These are phyloP conservation scores for Chaetura pelagica DNA, from an alignment of 2,113 vertebrate genomes.

Conservation along the genomic window DNA sequence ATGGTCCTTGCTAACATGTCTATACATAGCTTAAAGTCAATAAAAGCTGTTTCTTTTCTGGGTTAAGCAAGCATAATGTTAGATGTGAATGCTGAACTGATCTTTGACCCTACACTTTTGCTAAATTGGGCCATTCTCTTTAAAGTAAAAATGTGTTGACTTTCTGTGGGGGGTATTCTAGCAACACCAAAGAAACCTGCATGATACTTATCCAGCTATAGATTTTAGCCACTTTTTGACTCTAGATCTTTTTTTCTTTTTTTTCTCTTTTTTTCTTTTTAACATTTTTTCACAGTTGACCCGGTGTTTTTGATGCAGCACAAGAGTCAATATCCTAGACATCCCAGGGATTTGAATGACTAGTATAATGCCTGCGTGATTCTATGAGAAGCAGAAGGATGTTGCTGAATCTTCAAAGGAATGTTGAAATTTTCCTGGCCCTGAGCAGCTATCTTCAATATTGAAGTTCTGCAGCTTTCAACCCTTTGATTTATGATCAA, in stretches of 20 bases:
- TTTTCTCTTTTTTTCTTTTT: neutral
- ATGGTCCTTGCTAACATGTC: neutral
- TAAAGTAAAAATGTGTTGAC: neutral
- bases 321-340: slow-evolving; percentile 50
- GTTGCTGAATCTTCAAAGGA: slow-evolving; percentile 76
- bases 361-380: slow-evolving; percentile 66
- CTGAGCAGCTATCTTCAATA: slow-evolving; percentile 66
- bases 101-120: neutral
- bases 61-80: neutral
- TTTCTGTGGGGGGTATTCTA: slow-evolving; percentile 8
- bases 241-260: neutral
- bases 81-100: neutral
- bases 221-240: neutral
- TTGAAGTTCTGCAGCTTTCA: slow-evolving; percentile 66
- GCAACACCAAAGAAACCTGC: slow-evolving; percentile 17
- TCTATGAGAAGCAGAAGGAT: slow-evolving; percentile 71
- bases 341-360: slow-evolving; percentile 74
- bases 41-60: neutral
- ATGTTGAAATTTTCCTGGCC: slow-evolving; percentile 72
- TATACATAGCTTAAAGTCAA: neutral
- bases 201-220: neutral
- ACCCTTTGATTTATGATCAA: slow-evolving; percentile 75
- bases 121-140: slow-evolving; percentile 15
- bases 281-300: slow-evolving; percentile 68
- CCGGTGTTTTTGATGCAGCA: slow-evolving; percentile 67